Evolutionary conservation across 2,888 invertebrate species (phyloP).

Genomic region (Melipona bicolor): DNA sequence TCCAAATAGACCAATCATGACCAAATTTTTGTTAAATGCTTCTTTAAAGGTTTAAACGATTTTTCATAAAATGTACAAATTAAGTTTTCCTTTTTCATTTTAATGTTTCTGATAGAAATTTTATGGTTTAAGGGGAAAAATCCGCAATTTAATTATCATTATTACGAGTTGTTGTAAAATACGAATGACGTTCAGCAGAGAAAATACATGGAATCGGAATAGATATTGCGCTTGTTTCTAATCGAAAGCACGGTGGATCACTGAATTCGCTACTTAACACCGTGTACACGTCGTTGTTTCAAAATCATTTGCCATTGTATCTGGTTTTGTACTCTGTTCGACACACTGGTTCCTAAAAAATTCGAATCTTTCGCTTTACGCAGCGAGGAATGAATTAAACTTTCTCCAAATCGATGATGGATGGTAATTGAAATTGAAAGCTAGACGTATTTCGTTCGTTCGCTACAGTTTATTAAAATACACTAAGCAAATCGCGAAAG

Average conservation of each 20-base stretch:
- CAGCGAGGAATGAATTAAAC: background rate
- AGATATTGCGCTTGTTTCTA: constrained; percentile 1
- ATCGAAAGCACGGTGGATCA: constrained; percentile 36
- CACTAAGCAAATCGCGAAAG: background rate
- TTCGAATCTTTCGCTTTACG: background rate
- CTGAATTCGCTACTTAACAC: constrained; percentile 22
- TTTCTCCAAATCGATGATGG: background rate
- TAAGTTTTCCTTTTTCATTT: too few species aligned
- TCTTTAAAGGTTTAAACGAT: too few species aligned
- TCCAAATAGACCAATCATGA: too few species aligned
- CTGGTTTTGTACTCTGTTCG: constrained; percentile 21
- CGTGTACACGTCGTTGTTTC: constrained; percentile 4
- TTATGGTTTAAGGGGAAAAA: too few species aligned
- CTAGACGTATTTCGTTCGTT: background rate
- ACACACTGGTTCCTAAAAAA: background rate
- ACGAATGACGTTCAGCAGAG: background rate
- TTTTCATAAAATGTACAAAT: too few species aligned
- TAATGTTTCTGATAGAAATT: too few species aligned
- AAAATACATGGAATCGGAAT: constrained; percentile 6
- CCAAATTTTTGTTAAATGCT: too few species aligned
- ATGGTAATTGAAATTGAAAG: background rate
- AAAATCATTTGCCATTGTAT: constrained; percentile 3
- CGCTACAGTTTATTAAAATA: background rate
- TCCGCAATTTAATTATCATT: background rate
- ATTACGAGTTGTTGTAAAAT: background rate